These are phyloP conservation scores for Rhabdophis nuchalis DNA, from an alignment of 2,797 vertebrate genomes.

Conservation along the genomic window DNA sequence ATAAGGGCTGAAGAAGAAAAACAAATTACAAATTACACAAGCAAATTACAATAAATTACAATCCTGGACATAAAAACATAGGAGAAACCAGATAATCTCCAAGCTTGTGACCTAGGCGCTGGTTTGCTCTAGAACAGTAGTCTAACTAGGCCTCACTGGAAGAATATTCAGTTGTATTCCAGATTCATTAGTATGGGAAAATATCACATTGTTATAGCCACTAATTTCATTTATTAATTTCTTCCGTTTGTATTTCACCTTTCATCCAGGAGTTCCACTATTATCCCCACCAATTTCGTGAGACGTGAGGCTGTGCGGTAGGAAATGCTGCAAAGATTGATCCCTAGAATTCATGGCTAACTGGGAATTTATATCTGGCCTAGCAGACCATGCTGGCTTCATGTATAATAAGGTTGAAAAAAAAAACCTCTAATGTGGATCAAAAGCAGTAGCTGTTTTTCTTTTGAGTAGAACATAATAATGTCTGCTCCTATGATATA, in stretches of 20 bases:
- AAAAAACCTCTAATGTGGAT: neutral
- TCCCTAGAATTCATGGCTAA: neutral
- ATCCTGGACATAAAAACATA: slow-evolving; percentile 10
- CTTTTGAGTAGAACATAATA: neutral
- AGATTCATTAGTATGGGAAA: neutral
- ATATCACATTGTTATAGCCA: neutral
- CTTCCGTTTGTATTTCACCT: neutral
- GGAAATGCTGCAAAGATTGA: neutral
- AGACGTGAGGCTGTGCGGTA: neutral
- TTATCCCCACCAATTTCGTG: neutral
- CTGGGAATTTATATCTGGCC: neutral
- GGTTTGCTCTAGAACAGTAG: neutral
- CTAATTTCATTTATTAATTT: neutral
- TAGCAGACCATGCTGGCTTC: neutral
- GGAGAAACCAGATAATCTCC: neutral
- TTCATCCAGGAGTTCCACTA: neutral
- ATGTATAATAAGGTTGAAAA: neutral
- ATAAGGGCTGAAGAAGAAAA: slow-evolving; percentile 10
- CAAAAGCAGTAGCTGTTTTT: neutral
- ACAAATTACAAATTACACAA: too few species aligned
- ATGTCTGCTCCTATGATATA: neutral
- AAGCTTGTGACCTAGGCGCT: neutral
- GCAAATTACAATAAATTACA: slow-evolving; percentile 12
- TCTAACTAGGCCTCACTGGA: neutral
- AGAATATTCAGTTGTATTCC: neutral